Evolutionary conservation across 2,113 vertebrate species (phyloP).

Genomic region (Centrocercus urophasianus): DNA sequence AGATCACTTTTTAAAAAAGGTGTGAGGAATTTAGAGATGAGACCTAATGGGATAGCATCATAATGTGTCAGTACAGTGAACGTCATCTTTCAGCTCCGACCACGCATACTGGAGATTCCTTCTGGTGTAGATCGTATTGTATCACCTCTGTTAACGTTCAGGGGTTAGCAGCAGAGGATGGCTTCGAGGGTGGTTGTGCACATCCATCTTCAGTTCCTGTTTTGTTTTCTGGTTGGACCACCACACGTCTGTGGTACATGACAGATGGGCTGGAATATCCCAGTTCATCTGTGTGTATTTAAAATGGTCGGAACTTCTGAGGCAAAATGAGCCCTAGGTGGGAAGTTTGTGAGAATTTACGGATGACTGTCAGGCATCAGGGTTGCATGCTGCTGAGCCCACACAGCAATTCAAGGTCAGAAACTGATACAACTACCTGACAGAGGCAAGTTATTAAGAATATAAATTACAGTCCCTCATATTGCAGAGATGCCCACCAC

Average conservation of each 20-base stretch:
- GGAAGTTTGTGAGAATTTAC: neutral
- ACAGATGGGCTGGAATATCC: neutral
- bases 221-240: neutral
- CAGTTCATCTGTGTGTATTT: neutral
- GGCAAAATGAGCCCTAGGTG: neutral
- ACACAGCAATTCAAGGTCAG: neutral
- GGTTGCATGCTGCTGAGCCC: neutral
- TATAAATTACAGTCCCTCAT: neutral
- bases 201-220: neutral
- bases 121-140: neutral
- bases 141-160: neutral
- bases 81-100: neutral
- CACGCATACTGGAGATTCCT: neutral
- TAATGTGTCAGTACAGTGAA: accelerated
- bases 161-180: neutral
- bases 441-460: neutral
- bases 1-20: neutral
- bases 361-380: neutral
- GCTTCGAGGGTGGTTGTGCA: neutral
- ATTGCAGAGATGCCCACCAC: neutral
- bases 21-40: neutral
- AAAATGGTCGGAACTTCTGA: neutral
- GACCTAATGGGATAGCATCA: neutral
- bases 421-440: neutral
- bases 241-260: neutral